Evolutionary conservation across 2,113 vertebrate species (phyloP).

Genomic region (Colossoma macropomum): DNA sequence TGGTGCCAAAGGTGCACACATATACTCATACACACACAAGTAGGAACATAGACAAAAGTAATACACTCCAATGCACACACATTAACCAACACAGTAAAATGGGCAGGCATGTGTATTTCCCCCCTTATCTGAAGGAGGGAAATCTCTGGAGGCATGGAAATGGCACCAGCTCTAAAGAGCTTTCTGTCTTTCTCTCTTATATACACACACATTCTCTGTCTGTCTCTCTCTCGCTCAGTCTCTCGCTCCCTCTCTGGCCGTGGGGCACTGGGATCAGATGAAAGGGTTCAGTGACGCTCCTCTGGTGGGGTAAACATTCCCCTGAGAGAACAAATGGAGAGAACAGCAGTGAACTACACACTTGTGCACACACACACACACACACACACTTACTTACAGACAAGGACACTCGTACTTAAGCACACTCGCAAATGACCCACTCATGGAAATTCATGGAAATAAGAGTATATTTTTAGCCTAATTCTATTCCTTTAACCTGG

Average conservation of each 20-base stretch:
- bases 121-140: slow-evolving; percentile 56
- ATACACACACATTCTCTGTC: slow-evolving; percentile 13
- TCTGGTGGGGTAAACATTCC: slow-evolving; percentile 79
- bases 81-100: slow-evolving; percentile 19
- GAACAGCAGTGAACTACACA: slow-evolving; percentile 28
- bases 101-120: slow-evolving; percentile 22
- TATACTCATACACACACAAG: slow-evolving; percentile 50
- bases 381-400: background rate
- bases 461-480: background rate
- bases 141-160: slow-evolving; percentile 72
- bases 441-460: background rate
- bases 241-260: slow-evolving; percentile 43
- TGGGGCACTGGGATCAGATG: slow-evolving; percentile 70
- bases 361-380: background rate
- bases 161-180: slow-evolving; percentile 58
- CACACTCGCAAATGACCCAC: slow-evolving; percentile 3
- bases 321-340: slow-evolving; percentile 66
- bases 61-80: slow-evolving; percentile 37
- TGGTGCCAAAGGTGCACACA: slow-evolving; percentile 41
- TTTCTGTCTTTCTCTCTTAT: slow-evolving; percentile 21
- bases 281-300: slow-evolving; percentile 80
- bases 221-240: slow-evolving; percentile 6
- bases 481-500: background rate
- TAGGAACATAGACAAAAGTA: slow-evolving; percentile 41
- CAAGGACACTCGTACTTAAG: background rate